These are phyloP conservation scores for Brachyhypopomus gauderio DNA, from an alignment of 2,113 vertebrate genomes.

Conservation along the genomic window DNA sequence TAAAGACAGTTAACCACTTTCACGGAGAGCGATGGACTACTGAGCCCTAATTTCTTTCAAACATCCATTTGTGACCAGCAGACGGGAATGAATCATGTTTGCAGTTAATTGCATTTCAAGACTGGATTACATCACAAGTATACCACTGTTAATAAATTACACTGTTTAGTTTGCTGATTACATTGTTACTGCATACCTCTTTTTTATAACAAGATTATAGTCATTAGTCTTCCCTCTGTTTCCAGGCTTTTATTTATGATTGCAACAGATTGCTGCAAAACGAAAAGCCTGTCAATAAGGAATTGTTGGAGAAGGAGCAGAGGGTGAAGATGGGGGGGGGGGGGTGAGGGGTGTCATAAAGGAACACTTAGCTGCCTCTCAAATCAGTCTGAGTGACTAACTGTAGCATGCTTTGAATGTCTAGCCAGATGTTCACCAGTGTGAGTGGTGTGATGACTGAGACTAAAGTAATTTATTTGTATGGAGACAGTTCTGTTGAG, in stretches of 20 bases:
- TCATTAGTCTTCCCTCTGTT: neutral
- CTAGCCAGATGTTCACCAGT: conserved; percentile 72
- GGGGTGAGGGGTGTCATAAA: conserved; percentile 44
- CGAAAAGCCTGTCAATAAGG: conserved; percentile 36
- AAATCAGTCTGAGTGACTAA: conserved; percentile 41
- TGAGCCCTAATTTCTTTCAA: neutral
- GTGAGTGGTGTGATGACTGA: conserved; percentile 61
- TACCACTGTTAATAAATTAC: conserved; percentile 42
- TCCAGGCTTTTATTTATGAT: conserved; percentile 24
- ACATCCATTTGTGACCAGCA: neutral
- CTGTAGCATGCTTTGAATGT: conserved; percentile 61
- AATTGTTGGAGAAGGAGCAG: conserved; percentile 13
- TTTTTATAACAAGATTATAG: conserved; percentile 12
- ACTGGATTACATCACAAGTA: conserved; percentile 38
- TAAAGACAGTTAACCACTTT: neutral
- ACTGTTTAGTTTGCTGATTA: conserved; percentile 44
- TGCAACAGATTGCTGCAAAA: conserved; percentile 12
- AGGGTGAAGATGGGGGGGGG: conserved; percentile 28
- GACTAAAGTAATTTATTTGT: conserved; percentile 70
- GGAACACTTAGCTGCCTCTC: conserved; percentile 14
- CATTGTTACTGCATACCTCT: conserved; percentile 8
- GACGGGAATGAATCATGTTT: conserved; percentile 19
- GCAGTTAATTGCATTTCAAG: conserved; percentile 42
- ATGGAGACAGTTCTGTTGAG: conserved; percentile 69
- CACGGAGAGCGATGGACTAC: neutral